A percentile compares a stretch with the other conserved stretches of the same genome.
Conservation (phyloP, 2,888 invertebrate genomes). For the Drosophila rubida region DNA sequence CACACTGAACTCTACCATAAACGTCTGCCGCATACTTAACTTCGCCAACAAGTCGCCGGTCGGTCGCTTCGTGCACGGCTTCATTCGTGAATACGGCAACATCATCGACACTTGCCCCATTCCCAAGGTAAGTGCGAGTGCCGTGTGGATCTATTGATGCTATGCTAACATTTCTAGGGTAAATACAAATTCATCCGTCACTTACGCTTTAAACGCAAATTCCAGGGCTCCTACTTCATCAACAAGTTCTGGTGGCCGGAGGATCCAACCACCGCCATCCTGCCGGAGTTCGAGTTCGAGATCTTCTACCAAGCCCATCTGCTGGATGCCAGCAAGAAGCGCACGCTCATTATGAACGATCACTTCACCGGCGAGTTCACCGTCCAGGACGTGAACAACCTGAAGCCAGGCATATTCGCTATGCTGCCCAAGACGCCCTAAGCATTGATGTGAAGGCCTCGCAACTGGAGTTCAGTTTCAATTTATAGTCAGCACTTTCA, state of each 20-base stretch:
- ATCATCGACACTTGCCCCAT: conserved; percentile 80
- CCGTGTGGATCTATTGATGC: not conserved
- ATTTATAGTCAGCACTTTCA: conserved; percentile 18
- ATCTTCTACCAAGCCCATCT: conserved; percentile 62
- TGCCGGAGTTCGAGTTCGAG: conserved; percentile 80
- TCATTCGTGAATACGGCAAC: conserved; percentile 76
- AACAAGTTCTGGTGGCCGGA: conserved; percentile 83
- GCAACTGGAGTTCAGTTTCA: not conserved
- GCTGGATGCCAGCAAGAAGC: conserved; percentile 73
- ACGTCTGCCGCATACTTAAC: conserved; percentile 74
- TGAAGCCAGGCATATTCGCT: conserved; percentile 74
- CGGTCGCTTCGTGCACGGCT: conserved; percentile 72
- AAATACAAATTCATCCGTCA: conserved; percentile 43
- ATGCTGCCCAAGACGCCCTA: conserved; percentile 65
- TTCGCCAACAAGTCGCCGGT: conserved; percentile 76
- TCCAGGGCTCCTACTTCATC: conserved; percentile 80
- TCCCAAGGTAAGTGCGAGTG: conserved; percentile 66
- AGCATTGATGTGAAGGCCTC: not conserved
- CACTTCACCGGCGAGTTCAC: conserved; percentile 72
- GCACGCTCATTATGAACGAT: conserved; percentile 76
- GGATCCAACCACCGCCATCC: conserved; percentile 73
- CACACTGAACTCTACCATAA: conserved; percentile 75
- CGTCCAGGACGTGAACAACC: conserved; percentile 74
- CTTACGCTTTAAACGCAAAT: conserved; percentile 63
- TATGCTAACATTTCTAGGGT: conserved; percentile 49